Base-by-base conservation (phyloP, 2,888 invertebrate genomes). In the Acanthococcus lagerstroemiae region DNA sequence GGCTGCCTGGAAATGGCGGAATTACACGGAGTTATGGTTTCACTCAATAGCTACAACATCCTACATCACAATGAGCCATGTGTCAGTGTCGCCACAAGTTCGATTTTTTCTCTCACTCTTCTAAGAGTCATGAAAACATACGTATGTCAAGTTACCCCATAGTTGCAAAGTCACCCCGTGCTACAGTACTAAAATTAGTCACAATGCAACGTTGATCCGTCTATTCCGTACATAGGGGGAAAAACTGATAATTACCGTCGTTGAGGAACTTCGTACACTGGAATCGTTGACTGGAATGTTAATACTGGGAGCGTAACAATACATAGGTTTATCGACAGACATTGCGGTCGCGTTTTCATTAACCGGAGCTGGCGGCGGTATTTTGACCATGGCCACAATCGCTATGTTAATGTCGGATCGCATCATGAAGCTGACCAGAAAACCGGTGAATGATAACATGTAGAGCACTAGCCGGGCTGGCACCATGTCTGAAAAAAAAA, bases 381-480 rank as follows among this genome's bases (percentile, higher is more conserved):
- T 70, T 69, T 74, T 77, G 67, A 81, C 83, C 86, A 86, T 86
- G 5, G 84, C 85, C 22, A 85, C 84, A 69, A 86, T 81, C 1
- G 85, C 83, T 70, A 86, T 78, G 74, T 86, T 86, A 71, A 86
- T 86, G 75, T 86, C 86, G 70, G 83, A 85, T 57, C 86, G 78
- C 86, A 86, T 86, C 85, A 86, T 86, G 72, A 86, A 86, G 2
- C 85, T 85, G 5, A 86, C 85, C 67, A 86, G 77, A 73, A 86
- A 86, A 55, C 86, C 86, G 27, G 84, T 82, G 80, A 86, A 86
- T 69, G 86, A 86, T 68, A 86, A 76, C 73, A 86, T 79, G 75
- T 86, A 86, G 26, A 86, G 77, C 37, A 86, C 84, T 56, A 84
- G 77, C 54, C 86, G 79, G n/a, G 86, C 85, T 67, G 86, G 85